Conservation (phyloP, 2,797 vertebrate genomes). For the Notolepis coatsorum region DNA sequence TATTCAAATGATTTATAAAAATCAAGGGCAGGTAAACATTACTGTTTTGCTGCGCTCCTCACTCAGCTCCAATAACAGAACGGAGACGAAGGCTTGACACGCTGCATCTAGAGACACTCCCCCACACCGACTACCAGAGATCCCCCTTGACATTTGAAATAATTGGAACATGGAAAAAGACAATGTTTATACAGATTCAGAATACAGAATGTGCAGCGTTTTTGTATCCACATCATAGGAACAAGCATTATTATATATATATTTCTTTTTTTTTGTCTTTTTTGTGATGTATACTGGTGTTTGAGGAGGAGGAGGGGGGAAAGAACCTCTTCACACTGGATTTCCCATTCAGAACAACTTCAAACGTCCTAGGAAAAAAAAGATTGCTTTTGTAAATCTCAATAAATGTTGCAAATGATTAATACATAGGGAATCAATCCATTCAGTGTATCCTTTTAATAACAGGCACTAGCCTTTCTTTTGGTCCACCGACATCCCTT, state of each 20-base stretch:
- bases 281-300: slow-evolving; percentile 39
- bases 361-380: slow-evolving; percentile 55
- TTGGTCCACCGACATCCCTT: slow-evolving; percentile 46
- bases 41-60: slow-evolving; percentile 53
- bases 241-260: slow-evolving; percentile 67
- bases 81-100: slow-evolving; percentile 68
- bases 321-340: slow-evolving; percentile 37
- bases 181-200: slow-evolving; percentile 76
- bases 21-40: slow-evolving; percentile 60
- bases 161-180: slow-evolving; percentile 75
- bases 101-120: slow-evolving; percentile 65
- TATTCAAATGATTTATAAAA: slow-evolving; percentile 60
- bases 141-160: slow-evolving; percentile 74
- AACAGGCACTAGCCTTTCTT: slow-evolving; percentile 61
- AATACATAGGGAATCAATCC: slow-evolving; percentile 54
- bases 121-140: slow-evolving; percentile 60
- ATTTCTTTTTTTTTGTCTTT: slow-evolving; percentile 27
- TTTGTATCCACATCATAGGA: slow-evolving; percentile 69
- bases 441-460: slow-evolving; percentile 39
- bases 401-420: slow-evolving; percentile 49
- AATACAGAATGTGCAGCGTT: slow-evolving; percentile 71
- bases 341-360: slow-evolving; percentile 42
- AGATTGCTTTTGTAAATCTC: slow-evolving; percentile 59
- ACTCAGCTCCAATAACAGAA: slow-evolving; percentile 67
- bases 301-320: slow-evolving; percentile 21